These are phyloP conservation scores for Chymomyza procnemis DNA, from an alignment of 2,888 invertebrate genomes.

Conservation along the genomic window DNA sequence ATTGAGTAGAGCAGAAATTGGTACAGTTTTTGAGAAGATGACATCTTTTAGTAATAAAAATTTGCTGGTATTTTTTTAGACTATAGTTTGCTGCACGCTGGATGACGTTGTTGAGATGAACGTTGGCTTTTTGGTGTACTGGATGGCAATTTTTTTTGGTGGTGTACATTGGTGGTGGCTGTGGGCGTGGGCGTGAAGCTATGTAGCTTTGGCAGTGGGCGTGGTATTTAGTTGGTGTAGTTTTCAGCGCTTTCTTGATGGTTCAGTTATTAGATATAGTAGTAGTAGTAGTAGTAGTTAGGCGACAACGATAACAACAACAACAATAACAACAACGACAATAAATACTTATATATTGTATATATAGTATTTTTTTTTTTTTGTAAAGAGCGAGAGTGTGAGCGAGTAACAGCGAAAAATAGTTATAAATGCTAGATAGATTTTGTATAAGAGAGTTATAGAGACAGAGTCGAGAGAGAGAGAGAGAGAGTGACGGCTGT, in stretches of 20 bases:
- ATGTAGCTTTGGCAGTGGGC: conserved; percentile 17
- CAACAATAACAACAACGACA: conserved; percentile 48
- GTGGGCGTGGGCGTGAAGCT: conserved; percentile 28
- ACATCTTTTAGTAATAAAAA: not conserved
- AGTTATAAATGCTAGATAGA: conserved; percentile 11
- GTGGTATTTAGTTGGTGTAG: conserved; percentile 22
- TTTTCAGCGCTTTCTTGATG: conserved; percentile 22
- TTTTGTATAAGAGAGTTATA: conserved; percentile 12
- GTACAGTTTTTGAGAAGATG: not conserved
- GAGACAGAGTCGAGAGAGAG: conserved; percentile 13
- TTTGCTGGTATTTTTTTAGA: not conserved
- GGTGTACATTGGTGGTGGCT: conserved; percentile 45
- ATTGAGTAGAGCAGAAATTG: not conserved
- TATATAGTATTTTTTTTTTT: not conserved
- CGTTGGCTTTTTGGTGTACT: conserved; percentile 1
- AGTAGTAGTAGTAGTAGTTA: conserved; percentile 9
- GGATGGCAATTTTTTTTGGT: conserved; percentile 35
- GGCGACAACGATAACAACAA: conserved; percentile 32
- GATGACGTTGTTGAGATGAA: not conserved
- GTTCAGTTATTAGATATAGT: conserved; percentile 31
- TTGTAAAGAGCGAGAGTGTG: conserved; percentile 12
- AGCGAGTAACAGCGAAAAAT: conserved; percentile 23
- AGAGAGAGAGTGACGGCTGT: conserved; percentile 9
- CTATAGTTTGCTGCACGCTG: not conserved
- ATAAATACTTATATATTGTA: conserved; percentile 21